Evolutionary conservation across 2,797 vertebrate species (phyloP).

Genomic region (Poeciliopsis paucimaculata): DNA sequence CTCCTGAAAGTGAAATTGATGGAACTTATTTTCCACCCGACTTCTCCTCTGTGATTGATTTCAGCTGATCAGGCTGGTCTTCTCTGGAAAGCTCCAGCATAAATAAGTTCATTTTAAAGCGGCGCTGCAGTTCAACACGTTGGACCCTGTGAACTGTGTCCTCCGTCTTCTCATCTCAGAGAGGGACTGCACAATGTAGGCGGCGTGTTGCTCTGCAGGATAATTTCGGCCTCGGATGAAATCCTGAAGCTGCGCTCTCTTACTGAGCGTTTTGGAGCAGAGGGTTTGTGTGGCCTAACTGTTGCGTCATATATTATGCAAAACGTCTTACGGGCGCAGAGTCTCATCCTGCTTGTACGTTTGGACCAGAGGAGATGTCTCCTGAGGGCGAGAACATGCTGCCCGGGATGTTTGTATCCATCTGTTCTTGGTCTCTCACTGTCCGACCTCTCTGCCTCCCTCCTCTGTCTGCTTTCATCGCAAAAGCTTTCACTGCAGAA

Average conservation of each 20-base stretch:
- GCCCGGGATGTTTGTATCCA: constrained; percentile 64
- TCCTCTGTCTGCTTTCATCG: constrained; percentile 36
- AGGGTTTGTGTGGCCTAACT: constrained; percentile 45
- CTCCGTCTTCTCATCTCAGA: constrained; percentile 1
- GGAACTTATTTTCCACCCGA: not conserved
- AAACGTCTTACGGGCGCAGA: constrained; percentile 55
- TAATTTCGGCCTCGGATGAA: constrained; percentile 19
- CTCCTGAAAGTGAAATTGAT: not conserved
- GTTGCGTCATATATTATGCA: constrained; percentile 68
- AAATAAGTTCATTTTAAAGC: not conserved
- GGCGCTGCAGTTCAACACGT: constrained; percentile 12
- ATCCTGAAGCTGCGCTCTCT: constrained; percentile 40
- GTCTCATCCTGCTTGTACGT: constrained; percentile 45
- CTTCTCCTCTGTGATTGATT: not conserved
- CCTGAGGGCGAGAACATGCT: constrained; percentile 61
- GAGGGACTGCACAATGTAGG: constrained; percentile 18
- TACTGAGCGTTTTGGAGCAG: constrained; percentile 20
- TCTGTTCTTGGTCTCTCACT: constrained; percentile 51
- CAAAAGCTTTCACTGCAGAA: constrained; percentile 23
- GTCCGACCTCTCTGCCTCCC: constrained; percentile 10
- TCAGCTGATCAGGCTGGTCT: not conserved
- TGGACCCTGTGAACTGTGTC: constrained; percentile 2
- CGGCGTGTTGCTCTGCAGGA: constrained; percentile 21
- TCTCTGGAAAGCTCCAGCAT: not conserved
- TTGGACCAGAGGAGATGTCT: constrained; percentile 58